Percentiles rank a stretch among this genome's conserved stretches.
These are phyloP conservation scores for Drosophila affinis DNA, from an alignment of 2,888 invertebrate species.

Conservation along the genomic window DNA sequence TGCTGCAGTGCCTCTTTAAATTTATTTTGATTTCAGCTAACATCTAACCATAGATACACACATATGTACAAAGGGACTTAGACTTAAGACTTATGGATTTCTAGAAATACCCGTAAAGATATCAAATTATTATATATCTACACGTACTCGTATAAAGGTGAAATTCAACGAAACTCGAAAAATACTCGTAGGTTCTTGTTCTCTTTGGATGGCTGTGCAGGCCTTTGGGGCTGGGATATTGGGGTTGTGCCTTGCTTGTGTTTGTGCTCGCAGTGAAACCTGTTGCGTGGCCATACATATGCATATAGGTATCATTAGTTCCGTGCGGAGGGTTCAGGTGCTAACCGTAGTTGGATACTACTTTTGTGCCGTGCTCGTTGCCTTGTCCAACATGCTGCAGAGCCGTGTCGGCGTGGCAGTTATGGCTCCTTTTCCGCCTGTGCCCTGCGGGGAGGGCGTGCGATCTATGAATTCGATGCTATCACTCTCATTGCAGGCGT, in stretches of 20 bases:
- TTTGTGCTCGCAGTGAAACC: conserved; percentile 54
- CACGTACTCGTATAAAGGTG: conserved; percentile 47
- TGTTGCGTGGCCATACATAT: conserved; percentile 23
- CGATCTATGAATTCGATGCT: conserved; percentile 83
- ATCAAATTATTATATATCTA: conserved; percentile 50
- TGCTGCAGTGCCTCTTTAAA: conserved; percentile 15
- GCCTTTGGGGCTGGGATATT: background rate
- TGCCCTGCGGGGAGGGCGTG: conserved; percentile 81
- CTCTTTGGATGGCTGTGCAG: conserved; percentile 18
- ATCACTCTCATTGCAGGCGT: conserved; percentile 74
- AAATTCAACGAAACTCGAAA: conserved; percentile 60
- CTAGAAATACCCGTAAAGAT: conserved; percentile 40
- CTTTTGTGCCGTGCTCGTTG: conserved; percentile 44
- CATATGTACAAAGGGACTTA: conserved; percentile 65
- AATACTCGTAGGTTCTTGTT: conserved; percentile 48
- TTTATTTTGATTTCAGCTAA: conserved; percentile 67
- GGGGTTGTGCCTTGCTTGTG: conserved; percentile 2
- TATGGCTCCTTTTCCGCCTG: conserved; percentile 22
- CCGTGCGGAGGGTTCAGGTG: conserved; percentile 6
- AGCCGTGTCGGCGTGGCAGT: conserved; percentile 51
- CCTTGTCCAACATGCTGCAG: conserved; percentile 41
- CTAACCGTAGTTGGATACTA: conserved; percentile 1
- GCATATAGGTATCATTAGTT: conserved; percentile 24
- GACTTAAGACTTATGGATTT: conserved; percentile 23
- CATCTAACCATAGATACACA: conserved; percentile 63